These are phyloP conservation scores for Andricus grossulariae DNA, from an alignment of 1,140 invertebrate species.

Conservation along the genomic window DNA sequence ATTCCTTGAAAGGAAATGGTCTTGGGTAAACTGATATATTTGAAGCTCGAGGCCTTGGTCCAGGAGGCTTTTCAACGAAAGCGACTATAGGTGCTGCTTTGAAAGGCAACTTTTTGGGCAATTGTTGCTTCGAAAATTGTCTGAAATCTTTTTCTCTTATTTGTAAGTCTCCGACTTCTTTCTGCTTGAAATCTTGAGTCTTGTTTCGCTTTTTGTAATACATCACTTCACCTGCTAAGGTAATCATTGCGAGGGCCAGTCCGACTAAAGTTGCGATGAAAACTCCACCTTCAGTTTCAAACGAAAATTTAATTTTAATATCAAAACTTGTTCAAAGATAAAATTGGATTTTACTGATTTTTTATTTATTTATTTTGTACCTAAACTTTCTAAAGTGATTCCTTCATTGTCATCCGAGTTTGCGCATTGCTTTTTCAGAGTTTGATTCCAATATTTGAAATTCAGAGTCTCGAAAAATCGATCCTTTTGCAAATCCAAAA, in stretches of 20 bases:
- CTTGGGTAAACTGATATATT: conserved; percentile 77
- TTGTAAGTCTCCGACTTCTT: conserved; percentile 45
- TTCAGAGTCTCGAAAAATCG: conserved; percentile 87
- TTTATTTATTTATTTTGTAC: conserved; percentile 68
- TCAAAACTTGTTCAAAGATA: not conserved
- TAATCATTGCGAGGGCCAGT: conserved; percentile 87
- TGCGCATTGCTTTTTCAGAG: conserved; percentile 81
- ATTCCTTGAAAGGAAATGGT: conserved; percentile 70
- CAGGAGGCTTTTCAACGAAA: conserved; percentile 59
- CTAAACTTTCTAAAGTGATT: conserved; percentile 91
- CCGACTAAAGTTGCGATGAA: conserved; percentile 93
- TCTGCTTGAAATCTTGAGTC: conserved; percentile 70
- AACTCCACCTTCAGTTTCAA: conserved; percentile 82
- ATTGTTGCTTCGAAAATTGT: conserved; percentile 61
- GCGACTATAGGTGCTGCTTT: conserved; percentile 70
- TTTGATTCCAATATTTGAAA: conserved; percentile 89
- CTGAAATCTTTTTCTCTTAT: conserved; percentile 48
- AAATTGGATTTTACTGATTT: conserved; percentile 2
- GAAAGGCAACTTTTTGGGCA: conserved; percentile 69
- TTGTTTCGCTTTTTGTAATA: conserved; percentile 81
- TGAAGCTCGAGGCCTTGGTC: conserved; percentile 69
- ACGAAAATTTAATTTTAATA: not conserved
- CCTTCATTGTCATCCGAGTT: conserved; percentile 89
- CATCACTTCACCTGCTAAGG: conserved; percentile 86
- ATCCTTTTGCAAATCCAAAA: conserved; percentile 90